Evolutionary conservation across 2,888 invertebrate species (phyloP).

Genomic region (Dynastes hyllus): DNA sequence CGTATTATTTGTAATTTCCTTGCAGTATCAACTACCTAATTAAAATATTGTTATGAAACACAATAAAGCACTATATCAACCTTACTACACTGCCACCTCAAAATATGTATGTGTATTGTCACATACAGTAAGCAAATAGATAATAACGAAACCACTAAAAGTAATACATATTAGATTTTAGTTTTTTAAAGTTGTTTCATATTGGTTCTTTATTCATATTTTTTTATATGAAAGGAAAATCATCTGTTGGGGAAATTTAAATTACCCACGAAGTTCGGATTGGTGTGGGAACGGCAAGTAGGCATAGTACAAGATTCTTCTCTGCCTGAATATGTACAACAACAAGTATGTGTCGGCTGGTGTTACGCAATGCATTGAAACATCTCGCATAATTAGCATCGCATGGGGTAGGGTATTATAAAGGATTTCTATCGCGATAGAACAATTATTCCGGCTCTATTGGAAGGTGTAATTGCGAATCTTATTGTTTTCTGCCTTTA

Average conservation of each 20-base stretch:
- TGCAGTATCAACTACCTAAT: no score
- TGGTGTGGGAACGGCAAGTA: conserved; percentile 37
- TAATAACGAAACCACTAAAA: no score
- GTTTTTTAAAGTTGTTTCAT: no score
- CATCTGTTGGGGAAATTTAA: conserved; percentile 15
- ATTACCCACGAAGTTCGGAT: conserved; percentile 11
- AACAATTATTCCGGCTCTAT: conserved; percentile 34
- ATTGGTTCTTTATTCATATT: not conserved
- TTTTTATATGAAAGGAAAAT: conserved; percentile 1
- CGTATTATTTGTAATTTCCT: no score
- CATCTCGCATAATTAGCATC: conserved; percentile 38
- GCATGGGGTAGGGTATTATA: conserved; percentile 27
- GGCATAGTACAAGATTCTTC: not conserved
- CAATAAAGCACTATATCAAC: no score
- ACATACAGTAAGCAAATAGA: no score
- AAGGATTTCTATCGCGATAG: conserved; percentile 36
- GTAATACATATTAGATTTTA: no score
- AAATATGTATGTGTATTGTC: no score
- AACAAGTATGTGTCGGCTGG: conserved; percentile 5
- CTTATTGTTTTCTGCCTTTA: conserved; percentile 25
- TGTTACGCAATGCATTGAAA: conserved; percentile 34
- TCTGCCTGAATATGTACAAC: conserved; percentile 9
- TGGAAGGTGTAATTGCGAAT: conserved; percentile 24
- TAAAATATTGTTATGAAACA: no score
- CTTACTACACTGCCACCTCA: no score